These are phyloP conservation scores for Enteromius treurensis DNA, from an alignment of 2,797 vertebrate genomes.

Conservation along the genomic window DNA sequence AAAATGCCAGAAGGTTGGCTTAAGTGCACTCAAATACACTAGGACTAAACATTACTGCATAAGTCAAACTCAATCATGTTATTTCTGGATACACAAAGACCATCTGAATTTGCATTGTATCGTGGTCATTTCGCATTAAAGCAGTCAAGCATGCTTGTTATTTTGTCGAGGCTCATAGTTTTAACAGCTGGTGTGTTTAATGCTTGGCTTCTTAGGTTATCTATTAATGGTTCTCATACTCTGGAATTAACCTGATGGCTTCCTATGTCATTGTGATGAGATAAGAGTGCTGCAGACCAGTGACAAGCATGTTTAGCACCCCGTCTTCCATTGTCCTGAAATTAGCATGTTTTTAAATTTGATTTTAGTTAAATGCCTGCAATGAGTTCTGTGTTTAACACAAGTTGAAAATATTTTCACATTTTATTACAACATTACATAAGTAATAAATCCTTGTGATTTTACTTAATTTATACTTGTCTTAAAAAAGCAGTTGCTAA, in stretches of 20 bases:
- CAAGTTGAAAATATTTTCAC: not conserved
- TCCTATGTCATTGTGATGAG: not conserved
- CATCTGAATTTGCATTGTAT: not conserved
- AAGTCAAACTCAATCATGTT: not conserved
- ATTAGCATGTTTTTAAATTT: not conserved
- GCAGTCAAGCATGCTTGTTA: slow-evolving; percentile 16
- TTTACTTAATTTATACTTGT: not conserved
- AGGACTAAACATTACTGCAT: not conserved
- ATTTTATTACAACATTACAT: not conserved
- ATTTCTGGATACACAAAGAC: not conserved
- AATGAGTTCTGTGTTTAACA: not conserved
- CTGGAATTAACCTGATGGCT: not conserved
- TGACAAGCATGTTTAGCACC: not conserved
- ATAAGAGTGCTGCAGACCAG: not conserved
- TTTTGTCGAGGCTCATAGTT: slow-evolving; percentile 11
- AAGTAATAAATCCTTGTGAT: not conserved
- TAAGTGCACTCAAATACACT: not conserved
- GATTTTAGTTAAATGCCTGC: not conserved
- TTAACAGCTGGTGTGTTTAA: slow-evolving; percentile 55
- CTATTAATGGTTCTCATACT: not conserved
- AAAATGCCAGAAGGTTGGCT: not conserved
- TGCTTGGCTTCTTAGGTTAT: not conserved
- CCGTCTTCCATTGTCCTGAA: not conserved
- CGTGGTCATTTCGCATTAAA: slow-evolving; percentile 9
- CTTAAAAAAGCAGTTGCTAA: not conserved